Evolutionary conservation across 1,140 invertebrate species (phyloP).

Genomic region (Mesaphorura yosii): DNA sequence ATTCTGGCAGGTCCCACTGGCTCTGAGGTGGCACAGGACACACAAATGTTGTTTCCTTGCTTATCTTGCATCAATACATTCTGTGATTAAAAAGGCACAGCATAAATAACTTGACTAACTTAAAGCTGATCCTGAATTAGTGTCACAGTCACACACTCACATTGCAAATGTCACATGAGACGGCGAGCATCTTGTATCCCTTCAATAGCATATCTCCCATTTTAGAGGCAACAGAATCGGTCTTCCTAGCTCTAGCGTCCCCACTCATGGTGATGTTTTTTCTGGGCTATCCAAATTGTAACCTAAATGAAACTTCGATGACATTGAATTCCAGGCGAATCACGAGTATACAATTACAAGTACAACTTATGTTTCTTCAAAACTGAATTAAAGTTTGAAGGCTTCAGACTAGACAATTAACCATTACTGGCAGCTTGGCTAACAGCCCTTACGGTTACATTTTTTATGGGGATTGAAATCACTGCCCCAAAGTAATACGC

Average conservation of each 20-base stretch:
- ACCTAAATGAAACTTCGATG: background rate
- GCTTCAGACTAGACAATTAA: no score
- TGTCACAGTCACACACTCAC: conserved; percentile 9
- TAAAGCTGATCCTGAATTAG: background rate
- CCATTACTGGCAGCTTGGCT: no score
- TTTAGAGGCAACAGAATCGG: conserved; percentile 13
- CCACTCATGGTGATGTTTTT: background rate
- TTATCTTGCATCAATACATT: conserved; percentile 24
- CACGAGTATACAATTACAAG: background rate
- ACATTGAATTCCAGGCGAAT: background rate
- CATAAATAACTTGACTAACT: no score
- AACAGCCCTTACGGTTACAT: no score
- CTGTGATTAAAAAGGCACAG: conserved; percentile 12
- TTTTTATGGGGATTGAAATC: no score
- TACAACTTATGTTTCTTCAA: background rate
- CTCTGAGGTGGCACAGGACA: conserved; percentile 12
- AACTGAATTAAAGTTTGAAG: background rate
- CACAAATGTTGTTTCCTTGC: conserved; percentile 13
- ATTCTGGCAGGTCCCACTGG: no score
- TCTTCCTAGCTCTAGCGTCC: background rate
- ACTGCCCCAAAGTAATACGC: no score
- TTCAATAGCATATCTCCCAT: conserved; percentile 24
- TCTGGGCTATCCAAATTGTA: background rate
- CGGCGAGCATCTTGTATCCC: conserved; percentile 25
- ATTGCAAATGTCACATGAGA: conserved; percentile 18